Evolutionary conservation across 2,888 invertebrate genomes (phyloP).

Genomic region (Carabus problematicus): DNA sequence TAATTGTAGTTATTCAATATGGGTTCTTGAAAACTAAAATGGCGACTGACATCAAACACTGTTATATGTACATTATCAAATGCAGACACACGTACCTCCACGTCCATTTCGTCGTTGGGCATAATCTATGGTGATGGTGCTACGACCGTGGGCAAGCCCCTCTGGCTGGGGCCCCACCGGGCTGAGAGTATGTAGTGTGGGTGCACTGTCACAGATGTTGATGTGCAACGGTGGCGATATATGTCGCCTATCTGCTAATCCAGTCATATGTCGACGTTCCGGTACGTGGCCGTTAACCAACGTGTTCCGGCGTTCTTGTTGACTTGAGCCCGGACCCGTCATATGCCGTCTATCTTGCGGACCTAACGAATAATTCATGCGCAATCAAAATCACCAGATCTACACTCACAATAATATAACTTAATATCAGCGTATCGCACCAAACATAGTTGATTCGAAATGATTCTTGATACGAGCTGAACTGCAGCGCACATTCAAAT

Average conservation of each 20-base stretch:
- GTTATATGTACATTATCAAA: too few relatives aligned
- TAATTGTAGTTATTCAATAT: too few relatives aligned
- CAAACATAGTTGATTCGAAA: not conserved
- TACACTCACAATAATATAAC: not conserved
- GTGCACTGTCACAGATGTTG: conserved; percentile 61
- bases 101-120: conserved; percentile 57
- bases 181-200: conserved; percentile 49
- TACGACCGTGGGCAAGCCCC: conserved; percentile 50
- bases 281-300: conserved; percentile 58
- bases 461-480: not conserved
- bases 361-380: conserved; percentile 7
- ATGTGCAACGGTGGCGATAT: conserved; percentile 65
- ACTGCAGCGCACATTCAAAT: not conserved
- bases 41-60: too few relatives aligned
- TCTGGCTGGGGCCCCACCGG: conserved; percentile 51
- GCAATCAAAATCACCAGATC: too few relatives aligned
- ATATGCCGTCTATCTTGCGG: conserved; percentile 36
- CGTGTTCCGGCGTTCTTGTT: conserved; percentile 56
- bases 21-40: too few relatives aligned
- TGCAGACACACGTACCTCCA: conserved; percentile 50
- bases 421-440: not conserved
- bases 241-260: conserved; percentile 55
- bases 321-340: conserved; percentile 55
- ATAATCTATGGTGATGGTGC: conserved; percentile 53
- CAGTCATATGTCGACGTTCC: conserved; percentile 50